These are phyloP conservation scores for Knipowitschia caucasica DNA, from an alignment of 2,797 vertebrate genomes.

Conservation along the genomic window DNA sequence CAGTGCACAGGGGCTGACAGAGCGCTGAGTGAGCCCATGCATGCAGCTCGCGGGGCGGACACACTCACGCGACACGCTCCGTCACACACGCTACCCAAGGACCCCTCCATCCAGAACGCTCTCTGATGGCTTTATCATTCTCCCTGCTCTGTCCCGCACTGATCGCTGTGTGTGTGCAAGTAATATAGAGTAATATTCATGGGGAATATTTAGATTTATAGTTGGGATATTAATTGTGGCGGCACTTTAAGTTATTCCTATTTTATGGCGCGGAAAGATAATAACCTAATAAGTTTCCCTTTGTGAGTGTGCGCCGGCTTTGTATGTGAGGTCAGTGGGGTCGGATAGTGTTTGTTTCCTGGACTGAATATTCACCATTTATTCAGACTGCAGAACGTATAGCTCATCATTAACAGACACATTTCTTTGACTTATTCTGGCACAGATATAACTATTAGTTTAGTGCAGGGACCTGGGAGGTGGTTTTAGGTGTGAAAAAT, in stretches of 20 bases:
- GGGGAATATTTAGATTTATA: conserved; percentile 81
- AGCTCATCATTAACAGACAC: conserved; percentile 47
- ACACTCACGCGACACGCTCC: conserved; percentile 57
- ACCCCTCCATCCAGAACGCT: conserved; percentile 70
- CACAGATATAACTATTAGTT: conserved; percentile 45
- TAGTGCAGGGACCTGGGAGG: conserved; percentile 34
- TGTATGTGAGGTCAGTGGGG: conserved; percentile 43
- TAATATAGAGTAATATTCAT: conserved; percentile 76
- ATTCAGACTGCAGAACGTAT: conserved; percentile 36
- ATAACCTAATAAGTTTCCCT: conserved; percentile 81
- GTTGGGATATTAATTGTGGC: conserved; percentile 78
- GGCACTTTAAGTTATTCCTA: conserved; percentile 76
- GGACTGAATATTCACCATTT: conserved; percentile 57
- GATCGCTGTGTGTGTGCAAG: conserved; percentile 42
- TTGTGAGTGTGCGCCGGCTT: conserved; percentile 23
- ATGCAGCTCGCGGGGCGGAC: conserved; percentile 85
- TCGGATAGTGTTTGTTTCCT: conserved; percentile 59
- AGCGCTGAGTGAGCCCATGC: conserved; percentile 83
- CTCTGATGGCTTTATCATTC: conserved; percentile 75
- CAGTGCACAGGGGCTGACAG: conserved; percentile 76
- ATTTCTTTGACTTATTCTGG: conserved; percentile 48
- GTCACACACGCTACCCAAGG: conserved; percentile 55
- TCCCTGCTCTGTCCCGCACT: conserved; percentile 49
- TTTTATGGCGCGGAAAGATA: conserved; percentile 84
- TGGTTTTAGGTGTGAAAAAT: conserved; percentile 45